Evolutionary conservation across 2,888 invertebrate species (phyloP).

Genomic region (Argynnis bischoffii): DNA sequence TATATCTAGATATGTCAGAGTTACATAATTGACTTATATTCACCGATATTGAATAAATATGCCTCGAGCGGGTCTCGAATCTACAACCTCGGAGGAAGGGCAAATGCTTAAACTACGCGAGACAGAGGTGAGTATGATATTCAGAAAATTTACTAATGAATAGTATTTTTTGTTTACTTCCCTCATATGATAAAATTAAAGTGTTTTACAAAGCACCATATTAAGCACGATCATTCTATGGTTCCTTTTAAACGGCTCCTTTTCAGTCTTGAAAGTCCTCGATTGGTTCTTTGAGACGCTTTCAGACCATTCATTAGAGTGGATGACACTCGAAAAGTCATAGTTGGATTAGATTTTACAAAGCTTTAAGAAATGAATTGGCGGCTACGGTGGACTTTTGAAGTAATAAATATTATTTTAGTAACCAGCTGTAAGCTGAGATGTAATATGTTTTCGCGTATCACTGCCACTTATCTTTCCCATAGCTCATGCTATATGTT

Average conservation of each 20-base stretch:
- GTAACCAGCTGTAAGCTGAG: neutral
- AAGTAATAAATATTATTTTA: conserved; percentile 4
- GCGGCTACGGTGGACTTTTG: neutral
- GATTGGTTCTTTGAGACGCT: conserved; percentile 41
- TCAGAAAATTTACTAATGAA: no score
- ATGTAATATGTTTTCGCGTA: no score
- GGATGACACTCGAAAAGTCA: conserved; percentile 39
- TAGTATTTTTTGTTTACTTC: no score
- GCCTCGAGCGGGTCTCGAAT: no score
- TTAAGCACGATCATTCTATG: conserved; percentile 30
- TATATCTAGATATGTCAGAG: no score
- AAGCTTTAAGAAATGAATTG: conserved; percentile 23
- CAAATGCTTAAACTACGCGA: no score
- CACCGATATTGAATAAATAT: no score
- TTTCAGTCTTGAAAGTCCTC: conserved; percentile 42
- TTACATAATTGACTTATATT: no score
- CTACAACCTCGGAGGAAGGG: no score
- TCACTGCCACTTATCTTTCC: no score
- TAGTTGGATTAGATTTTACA: conserved; percentile 31
- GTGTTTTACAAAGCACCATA: conserved; percentile 24
- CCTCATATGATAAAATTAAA: neutral
- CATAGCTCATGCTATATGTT: no score
- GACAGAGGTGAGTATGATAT: no score
- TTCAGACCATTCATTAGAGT: conserved; percentile 42
- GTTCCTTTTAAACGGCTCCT: conserved; percentile 39